Evolutionary conservation across 2,888 invertebrate species (phyloP), one percentile per base, ranked within the genome.

Genomic region (Luperina testacea): DNA sequence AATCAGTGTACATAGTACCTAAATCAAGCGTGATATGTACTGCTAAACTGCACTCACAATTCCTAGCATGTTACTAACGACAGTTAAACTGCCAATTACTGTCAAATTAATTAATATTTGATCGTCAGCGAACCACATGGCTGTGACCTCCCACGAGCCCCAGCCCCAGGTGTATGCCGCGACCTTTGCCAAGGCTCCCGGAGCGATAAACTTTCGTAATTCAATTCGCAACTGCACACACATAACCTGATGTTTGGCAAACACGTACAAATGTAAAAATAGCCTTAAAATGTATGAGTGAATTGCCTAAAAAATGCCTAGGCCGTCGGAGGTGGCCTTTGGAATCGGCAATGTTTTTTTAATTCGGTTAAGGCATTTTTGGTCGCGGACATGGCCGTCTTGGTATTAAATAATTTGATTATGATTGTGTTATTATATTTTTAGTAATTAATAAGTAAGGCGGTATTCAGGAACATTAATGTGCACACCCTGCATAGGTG

Each of bases 141-240:
- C 70, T 74, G 82, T 79, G 87, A 86, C 87, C 89, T 88, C 86
- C 78, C 71, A 73, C 67, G 67, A 64, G 77, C 79, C 83, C 82
- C 75, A 64, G 77, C 79, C 83, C 82, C 75, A 75, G 80, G 78
- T 77, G 83, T 74, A 15, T 75, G 78, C 67, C 79, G 84, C 84
- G 91, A 92, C 93, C 93, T 93, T 92, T 85, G 64, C 81, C 88
- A 90, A 92, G 92, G 92, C 87, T 86, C 82, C 72, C 71, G 86
- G 91, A 88, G 87, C 91, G 92, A 91, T 92, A 92, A 91, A 93
- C 92, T 93, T 93, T 93, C 93, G 90, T 91, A 92, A 92, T 90
- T 91, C 81, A 90, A 90, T 89, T 88, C 74, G 88, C 90, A 85
- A 90, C 83, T 89, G 86, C 84, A 86, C 84, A 86, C 87, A 87